These are phyloP conservation scores for Cyrtonyx montezumae DNA, from an alignment of 2,113 vertebrate genomes.

Conservation along the genomic window DNA sequence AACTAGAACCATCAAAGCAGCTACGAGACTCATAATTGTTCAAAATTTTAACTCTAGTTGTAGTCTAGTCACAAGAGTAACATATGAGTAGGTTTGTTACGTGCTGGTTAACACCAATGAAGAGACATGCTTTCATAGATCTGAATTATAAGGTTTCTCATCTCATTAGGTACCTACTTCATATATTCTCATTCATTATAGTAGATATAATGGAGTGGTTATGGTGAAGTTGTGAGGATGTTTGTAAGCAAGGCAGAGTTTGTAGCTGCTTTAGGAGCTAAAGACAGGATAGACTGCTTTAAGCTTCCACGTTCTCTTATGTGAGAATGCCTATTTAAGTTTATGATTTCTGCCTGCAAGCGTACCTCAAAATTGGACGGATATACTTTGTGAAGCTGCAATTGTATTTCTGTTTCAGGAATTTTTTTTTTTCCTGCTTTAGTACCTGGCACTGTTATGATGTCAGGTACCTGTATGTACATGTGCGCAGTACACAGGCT, in stretches of 20 bases:
- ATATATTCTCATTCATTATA: not conserved
- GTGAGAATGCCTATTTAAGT: not conserved
- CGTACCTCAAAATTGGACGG: not conserved
- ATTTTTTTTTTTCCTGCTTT: not conserved
- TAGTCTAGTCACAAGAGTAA: not conserved
- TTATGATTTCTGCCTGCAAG: not conserved
- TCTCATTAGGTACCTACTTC: not conserved
- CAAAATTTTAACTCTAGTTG: not conserved
- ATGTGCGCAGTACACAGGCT: rapidly evolving
- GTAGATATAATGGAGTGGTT: not conserved
- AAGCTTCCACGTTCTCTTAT: not conserved
- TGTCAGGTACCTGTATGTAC: not conserved
- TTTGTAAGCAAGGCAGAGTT: not conserved
- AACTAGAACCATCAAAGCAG: not conserved
- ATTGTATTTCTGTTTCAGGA: not conserved
- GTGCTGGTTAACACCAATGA: not conserved
- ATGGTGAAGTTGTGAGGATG: not conserved
- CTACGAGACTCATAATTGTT: not conserved
- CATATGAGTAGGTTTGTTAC: not conserved
- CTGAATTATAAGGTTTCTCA: no score
- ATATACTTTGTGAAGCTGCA: not conserved
- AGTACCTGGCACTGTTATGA: not conserved
- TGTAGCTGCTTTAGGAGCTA: not conserved
- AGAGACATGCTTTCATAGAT: not conserved
- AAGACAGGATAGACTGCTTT: not conserved